Evolutionary conservation across 2,113 vertebrate genomes (phyloP), one percentile per base, ranked within the genome.

Genomic region (Chloropsis hardwickii): DNA sequence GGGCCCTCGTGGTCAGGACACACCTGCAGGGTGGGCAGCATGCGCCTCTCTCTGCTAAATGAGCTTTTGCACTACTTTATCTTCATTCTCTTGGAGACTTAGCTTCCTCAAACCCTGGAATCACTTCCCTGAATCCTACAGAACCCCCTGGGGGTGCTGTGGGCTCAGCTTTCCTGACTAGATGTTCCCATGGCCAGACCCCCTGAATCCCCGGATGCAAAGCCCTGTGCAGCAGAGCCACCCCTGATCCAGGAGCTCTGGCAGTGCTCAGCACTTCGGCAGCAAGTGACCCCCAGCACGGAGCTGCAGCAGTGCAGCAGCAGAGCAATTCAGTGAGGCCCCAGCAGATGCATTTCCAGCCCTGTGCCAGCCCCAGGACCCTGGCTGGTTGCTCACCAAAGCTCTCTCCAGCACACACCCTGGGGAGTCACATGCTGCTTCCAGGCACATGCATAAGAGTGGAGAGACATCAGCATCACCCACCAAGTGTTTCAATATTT

Each of bases 331-430:
- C 44, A 50, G 31, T 7, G 17, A 86, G 29, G 35, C 14, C 15
- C 40, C 39, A 81, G 58, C 39, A 71, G 54, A 16, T 44, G 28
- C 22, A 35, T 50, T 65, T 66, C 61, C 57, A 72, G 0, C 31
- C 35, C 25, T 10, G 2, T 11, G 50, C 42, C 28, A 2, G 3
- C 21, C n/a, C 4, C 3, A 77, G 57, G 35, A 17, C 21, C 2
- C 3, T 0, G 2, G 40, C 1, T 6, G 3, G 5, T 2, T 27
- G 42, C 6, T 62, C 31, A 13, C 7, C 69, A 33, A 51, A 69
- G 40, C 6, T 57, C 25, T 51, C 6, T 1, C 5, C 58, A 67
- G n/a, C 40, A 29, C 48, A 54, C 40, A 66, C 44, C 60, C 58
- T 62, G 56, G 47, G 13, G 81, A 62, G 13, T 25, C 67, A 80